phyloP scores from a whole-genome alignment of 1,140 invertebrate genomes.

The Bombus cullumanus region DNA sequence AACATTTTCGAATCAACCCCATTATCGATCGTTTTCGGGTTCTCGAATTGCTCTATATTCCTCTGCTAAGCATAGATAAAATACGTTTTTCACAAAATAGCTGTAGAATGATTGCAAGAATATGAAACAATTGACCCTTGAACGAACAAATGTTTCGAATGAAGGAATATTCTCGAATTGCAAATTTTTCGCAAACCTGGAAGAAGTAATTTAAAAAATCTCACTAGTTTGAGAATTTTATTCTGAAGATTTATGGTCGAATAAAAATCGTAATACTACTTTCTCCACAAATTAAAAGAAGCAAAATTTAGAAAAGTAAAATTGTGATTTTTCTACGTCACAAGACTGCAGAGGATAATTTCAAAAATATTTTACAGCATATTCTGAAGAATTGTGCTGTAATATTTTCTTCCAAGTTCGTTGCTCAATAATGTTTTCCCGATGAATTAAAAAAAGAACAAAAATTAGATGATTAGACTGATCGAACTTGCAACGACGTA shows the following conservation, averaged over 20 bases:
- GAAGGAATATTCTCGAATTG: background rate
- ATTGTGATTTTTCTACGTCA: no score
- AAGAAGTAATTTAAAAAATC: no score
- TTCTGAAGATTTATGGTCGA: no score
- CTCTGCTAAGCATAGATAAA: background rate
- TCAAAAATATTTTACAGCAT: background rate
- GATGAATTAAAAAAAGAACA: background rate
- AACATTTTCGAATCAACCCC: background rate
- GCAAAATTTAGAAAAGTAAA: background rate
- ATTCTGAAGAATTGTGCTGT: background rate
- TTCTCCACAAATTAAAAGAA: background rate
- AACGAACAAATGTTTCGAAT: background rate
- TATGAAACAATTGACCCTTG: background rate
- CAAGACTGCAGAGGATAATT: no score
- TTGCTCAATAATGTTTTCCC: background rate
- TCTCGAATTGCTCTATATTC: background rate
- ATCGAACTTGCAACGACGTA: background rate
- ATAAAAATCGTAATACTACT: background rate
- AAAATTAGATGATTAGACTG: background rate
- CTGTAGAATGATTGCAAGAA: background rate
- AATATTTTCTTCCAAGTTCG: background rate
- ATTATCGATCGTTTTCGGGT: background rate
- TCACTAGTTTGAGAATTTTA: no score
- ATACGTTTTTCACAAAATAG: background rate
- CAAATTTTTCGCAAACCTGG: no score